Conservation (phyloP, 2,113 vertebrate species). For the Macrotis lagotis region DNA sequence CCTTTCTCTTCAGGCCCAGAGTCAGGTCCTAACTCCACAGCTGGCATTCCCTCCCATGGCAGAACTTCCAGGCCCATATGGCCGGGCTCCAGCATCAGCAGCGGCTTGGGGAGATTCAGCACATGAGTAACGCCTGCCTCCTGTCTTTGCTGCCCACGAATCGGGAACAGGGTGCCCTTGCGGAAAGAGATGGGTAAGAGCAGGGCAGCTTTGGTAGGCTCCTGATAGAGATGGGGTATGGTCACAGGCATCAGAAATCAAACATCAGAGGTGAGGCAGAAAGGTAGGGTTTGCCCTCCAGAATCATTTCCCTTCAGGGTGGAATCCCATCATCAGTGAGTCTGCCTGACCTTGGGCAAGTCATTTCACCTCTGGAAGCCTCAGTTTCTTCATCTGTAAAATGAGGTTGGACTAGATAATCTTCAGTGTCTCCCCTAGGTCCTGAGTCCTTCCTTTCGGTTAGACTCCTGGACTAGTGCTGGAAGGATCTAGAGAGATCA, state of each 20-base stretch:
- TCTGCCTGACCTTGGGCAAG: not conserved
- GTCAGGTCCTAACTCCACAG: not conserved
- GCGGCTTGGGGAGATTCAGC: slow-evolving; percentile 94
- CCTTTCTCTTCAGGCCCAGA: not conserved
- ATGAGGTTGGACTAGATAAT: not conserved
- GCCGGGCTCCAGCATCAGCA: slow-evolving; percentile 93
- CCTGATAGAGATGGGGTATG: not conserved
- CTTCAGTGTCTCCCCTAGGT: not conserved
- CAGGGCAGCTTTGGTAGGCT: not conserved
- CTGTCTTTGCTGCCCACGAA: slow-evolving; percentile 92
- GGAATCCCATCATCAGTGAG: not conserved
- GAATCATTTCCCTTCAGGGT: too few relatives aligned
- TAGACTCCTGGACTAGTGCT: not conserved
- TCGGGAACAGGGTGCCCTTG: slow-evolving; percentile 87
- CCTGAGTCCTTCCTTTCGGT: not conserved
- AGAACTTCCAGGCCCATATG: slow-evolving; percentile 97
- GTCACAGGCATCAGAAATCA: not conserved
- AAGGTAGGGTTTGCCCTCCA: not conserved
- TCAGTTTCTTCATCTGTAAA: slow-evolving; percentile 31
- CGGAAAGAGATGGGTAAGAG: slow-evolving; percentile 86
- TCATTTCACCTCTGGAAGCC: not conserved
- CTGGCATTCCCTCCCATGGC: not conserved
- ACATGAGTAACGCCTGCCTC: slow-evolving; percentile 94
- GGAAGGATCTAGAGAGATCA: not conserved
- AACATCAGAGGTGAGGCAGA: not conserved